These are phyloP conservation scores for Anoplolepis gracilipes DNA, from an alignment of 1,140 invertebrate species.

Conservation along the genomic window DNA sequence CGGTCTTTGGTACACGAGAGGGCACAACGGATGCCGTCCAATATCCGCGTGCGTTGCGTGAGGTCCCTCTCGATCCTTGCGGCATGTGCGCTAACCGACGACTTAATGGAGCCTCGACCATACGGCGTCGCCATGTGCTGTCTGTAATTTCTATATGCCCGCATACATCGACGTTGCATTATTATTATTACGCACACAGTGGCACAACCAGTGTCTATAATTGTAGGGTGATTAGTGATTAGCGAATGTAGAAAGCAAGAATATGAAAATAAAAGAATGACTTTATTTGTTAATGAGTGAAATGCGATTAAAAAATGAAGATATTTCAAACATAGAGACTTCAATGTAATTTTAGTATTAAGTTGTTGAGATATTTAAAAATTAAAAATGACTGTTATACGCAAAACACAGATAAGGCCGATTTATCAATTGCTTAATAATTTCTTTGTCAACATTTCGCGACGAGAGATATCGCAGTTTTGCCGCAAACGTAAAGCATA, in stretches of 20 bases:
- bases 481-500: background rate
- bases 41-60: constrained; percentile 39
- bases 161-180: constrained; percentile 5
- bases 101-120: constrained; percentile 68
- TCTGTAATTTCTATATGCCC: constrained; percentile 62
- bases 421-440: constrained; percentile 1
- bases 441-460: constrained; percentile 1
- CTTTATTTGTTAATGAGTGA: background rate
- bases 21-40: constrained; percentile 32
- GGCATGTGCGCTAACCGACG: constrained; percentile 46
- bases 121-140: constrained; percentile 62
- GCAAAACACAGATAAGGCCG: background rate
- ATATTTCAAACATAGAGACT: background rate
- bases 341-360: background rate
- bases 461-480: constrained; percentile 4
- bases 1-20: constrained; percentile 15
- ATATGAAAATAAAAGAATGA: background rate
- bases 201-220: background rate
- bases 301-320: background rate
- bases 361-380: background rate
- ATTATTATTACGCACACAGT: background rate
- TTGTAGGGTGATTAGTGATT: background rate
- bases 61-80: constrained; percentile 44
- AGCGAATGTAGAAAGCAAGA: background rate
- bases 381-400: background rate